Base-by-base conservation (phyloP, 2,113 vertebrate species). In the Rhineura floridana region DNA sequence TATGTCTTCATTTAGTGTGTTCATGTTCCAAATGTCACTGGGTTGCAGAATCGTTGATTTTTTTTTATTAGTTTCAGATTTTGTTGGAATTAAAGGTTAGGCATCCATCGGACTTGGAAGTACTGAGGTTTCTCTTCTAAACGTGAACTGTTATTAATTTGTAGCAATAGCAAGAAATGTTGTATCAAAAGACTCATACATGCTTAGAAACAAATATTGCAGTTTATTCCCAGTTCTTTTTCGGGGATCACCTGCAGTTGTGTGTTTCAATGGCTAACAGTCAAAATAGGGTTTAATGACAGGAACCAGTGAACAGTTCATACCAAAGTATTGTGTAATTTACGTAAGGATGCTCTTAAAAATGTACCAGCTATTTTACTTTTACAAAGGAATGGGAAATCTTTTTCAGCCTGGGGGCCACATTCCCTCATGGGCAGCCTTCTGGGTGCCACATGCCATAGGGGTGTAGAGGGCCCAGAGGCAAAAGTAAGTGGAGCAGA, bases 91-190 rank as follows among this genome's bases (percentile, higher is more conserved):
- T 73, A 84, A 90, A 79, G 87, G 52, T 28, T 42, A 82, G 8
- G 44, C 79, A 92, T 90, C 52, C 36, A 78, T 33, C 88, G 89
- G 36, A 88, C 92, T 93, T 88, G 87, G 90, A 92, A 95, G 89
- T 83, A 73, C 76, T 91, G 84, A 86, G 83, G 65, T 89, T 90
- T 79, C 85, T 79, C n/a, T 81, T 67, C 72, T 5, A 33, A 90
- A 77, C 88, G 89, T 76, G 39, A 75, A 82, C 63, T 92, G 92
- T 90, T 88, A 91, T 94, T 92, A 94, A 89, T 96, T 89, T 88
- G 44, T 83, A 89, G 67, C 81, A 87, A 9, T 85, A 89, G 92
- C 87, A 87, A 90, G 76, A 93, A 87, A 95, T 93, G 88, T 83
- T 89, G 85, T 87, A 90, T 88, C 76, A 88, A 90, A 89, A 76